Evolutionary conservation across 2,888 invertebrate species (phyloP).

Genomic region (Erebia aethiops): DNA sequence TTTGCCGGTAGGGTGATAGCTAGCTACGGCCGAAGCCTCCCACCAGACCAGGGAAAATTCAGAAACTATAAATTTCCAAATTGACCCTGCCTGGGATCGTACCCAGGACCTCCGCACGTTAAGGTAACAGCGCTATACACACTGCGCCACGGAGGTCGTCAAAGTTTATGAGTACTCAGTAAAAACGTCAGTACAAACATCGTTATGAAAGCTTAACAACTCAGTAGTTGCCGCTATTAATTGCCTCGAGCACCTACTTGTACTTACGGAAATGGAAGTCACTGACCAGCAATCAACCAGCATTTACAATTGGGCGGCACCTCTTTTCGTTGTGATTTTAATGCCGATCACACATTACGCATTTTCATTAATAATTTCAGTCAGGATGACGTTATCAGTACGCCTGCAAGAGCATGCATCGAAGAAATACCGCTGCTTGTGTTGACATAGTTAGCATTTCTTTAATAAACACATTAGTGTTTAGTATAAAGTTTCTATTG

Average conservation of each 20-base stretch:
- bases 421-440: not conserved
- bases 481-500: not conserved
- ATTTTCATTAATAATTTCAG: not conserved
- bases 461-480: not conserved
- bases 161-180: constrained; percentile 12
- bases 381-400: not conserved
- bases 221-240: constrained; percentile 22
- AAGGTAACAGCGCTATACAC: too few relatives aligned
- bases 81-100: too few relatives aligned
- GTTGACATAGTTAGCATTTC: not conserved
- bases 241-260: constrained; percentile 16
- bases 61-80: too few relatives aligned
- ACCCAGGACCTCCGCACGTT: too few relatives aligned
- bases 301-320: constrained; percentile 24
- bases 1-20: too few relatives aligned
- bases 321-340: constrained; percentile 24
- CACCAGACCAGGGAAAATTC: too few relatives aligned
- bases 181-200: constrained; percentile 11
- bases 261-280: constrained; percentile 25
- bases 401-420: not conserved
- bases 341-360: not conserved
- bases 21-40: too few relatives aligned
- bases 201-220: constrained; percentile 19
- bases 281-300: constrained; percentile 33
- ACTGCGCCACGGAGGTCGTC: too few relatives aligned